phyloP scores from a whole-genome alignment of 1,140 invertebrate species.

The Idris sp. region DNA sequence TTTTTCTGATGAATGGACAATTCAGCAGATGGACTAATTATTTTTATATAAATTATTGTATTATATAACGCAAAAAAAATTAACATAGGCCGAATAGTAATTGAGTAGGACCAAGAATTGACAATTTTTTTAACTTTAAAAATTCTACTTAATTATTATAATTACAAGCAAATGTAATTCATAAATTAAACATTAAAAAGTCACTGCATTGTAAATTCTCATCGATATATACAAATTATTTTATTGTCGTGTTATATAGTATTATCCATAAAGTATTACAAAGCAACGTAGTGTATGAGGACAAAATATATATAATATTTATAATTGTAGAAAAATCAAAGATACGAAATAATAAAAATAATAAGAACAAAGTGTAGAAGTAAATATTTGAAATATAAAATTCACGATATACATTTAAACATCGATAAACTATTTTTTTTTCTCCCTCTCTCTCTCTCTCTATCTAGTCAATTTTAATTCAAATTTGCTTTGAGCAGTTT shows the following conservation, averaged over 20 bases:
- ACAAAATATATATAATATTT: too few species aligned
- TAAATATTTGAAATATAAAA: slow-evolving; percentile 4
- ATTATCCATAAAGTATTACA: slow-evolving; percentile 40
- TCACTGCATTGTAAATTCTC: slow-evolving; percentile 54
- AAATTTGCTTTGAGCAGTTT: too few species aligned
- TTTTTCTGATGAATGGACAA: slow-evolving; percentile 13
- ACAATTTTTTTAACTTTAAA: not conserved
- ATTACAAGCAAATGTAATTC: slow-evolving; percentile 17
- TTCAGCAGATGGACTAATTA: slow-evolving; percentile 20
- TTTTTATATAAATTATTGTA: slow-evolving; percentile 19
- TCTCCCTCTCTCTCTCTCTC: too few species aligned
- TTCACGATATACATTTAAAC: slow-evolving; percentile 9
- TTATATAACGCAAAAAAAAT: not conserved
- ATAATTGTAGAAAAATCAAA: too few species aligned
- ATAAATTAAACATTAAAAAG: slow-evolving; percentile 23
- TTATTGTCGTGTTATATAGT: slow-evolving; percentile 39
- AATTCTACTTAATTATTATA: slow-evolving; percentile 18
- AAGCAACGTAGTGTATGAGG: not conserved
- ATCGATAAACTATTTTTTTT: too few species aligned
- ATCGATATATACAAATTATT: slow-evolving; percentile 41
- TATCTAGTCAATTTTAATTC: too few species aligned
- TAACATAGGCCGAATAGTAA: slow-evolving; percentile 22
- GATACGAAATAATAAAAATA: too few species aligned
- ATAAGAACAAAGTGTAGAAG: too few species aligned
- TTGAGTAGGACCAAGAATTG: slow-evolving; percentile 4